Percentiles rank a stretch among this genome's conserved stretches.
phyloP scores from a whole-genome alignment of 2,888 invertebrate genomes.

The Galerucella pusilla region DNA sequence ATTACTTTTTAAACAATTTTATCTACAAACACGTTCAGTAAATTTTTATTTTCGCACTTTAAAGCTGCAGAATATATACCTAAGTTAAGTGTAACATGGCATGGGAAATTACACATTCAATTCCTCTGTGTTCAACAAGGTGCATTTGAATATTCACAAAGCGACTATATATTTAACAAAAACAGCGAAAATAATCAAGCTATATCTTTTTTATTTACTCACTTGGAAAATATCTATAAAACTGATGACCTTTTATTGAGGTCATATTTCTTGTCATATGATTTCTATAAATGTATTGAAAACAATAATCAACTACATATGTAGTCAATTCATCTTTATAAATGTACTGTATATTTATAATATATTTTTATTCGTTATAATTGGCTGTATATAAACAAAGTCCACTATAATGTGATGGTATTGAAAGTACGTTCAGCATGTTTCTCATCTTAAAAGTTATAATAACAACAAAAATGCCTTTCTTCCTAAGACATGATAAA shows the following conservation, averaged over 20 bases:
- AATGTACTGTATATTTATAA: too few species aligned
- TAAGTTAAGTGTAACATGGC: neutral
- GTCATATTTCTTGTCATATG: too few species aligned
- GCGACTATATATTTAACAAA: neutral
- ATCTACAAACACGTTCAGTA: neutral
- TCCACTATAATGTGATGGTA: neutral
- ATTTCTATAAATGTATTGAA: too few species aligned
- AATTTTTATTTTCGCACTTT: neutral
- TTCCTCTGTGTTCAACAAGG: neutral
- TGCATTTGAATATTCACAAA: neutral
- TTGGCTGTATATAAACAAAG: neutral
- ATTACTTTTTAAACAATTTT: neutral
- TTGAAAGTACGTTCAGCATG: neutral
- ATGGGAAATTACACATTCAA: neutral
- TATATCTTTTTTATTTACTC: neutral
- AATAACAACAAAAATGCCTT: conserved; percentile 26
- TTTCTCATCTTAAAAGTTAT: conserved; percentile 9
- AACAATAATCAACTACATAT: too few species aligned
- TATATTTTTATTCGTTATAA: too few species aligned
- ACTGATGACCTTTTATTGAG: neutral
- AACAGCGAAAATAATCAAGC: neutral
- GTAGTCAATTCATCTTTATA: too few species aligned
- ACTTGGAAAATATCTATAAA: neutral
- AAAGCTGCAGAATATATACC: neutral
- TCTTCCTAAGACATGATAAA: conserved; percentile 34